A percentile compares a stretch with the other conserved stretches of the same genome.
phyloP scores from a whole-genome alignment of 92 coral and sea anemone genomes.

The Zoanthus gigantus region DNA sequence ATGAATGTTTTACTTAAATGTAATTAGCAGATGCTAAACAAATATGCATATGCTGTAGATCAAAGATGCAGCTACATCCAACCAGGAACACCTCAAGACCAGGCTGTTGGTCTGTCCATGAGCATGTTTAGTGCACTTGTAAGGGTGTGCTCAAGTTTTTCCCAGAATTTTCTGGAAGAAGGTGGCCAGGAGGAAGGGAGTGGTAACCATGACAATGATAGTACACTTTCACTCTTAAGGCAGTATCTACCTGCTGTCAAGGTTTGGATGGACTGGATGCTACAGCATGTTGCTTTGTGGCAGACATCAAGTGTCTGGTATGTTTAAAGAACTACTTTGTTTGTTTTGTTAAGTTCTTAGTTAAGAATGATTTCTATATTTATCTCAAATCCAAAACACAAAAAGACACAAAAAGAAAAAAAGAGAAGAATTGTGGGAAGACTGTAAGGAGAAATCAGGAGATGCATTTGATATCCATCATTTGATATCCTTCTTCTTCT shows the following conservation, averaged over 20 bases:
- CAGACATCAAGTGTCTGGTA: constrained; percentile 91
- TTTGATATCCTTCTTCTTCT: too few relatives aligned
- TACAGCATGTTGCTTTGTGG: constrained; percentile 76
- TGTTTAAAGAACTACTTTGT: not conserved
- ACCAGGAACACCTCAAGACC: constrained; percentile 94
- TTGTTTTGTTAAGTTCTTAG: not conserved
- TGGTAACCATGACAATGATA: constrained; percentile 62
- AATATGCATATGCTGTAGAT: constrained; percentile 45
- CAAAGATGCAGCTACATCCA: constrained; percentile 61
- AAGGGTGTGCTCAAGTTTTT: constrained; percentile 63
- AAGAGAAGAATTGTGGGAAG: too few relatives aligned
- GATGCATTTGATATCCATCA: too few relatives aligned
- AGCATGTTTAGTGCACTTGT: constrained; percentile 78
- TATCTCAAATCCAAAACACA: too few relatives aligned
- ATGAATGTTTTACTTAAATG: too few relatives aligned
- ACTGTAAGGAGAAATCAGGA: too few relatives aligned
- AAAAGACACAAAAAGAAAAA: too few relatives aligned
- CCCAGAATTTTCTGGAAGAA: constrained; percentile 29
- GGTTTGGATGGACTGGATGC: constrained; percentile 97
- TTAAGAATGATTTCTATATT: too few relatives aligned
- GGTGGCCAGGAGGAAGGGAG: constrained; percentile 27
- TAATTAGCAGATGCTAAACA: too few relatives aligned
- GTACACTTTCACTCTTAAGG: constrained; percentile 69
- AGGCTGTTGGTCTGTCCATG: constrained; percentile 85
- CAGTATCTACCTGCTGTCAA: constrained; percentile 89